Conservation (phyloP, 2,113 vertebrate genomes). For the Aleadryas rufinucha region DNA sequence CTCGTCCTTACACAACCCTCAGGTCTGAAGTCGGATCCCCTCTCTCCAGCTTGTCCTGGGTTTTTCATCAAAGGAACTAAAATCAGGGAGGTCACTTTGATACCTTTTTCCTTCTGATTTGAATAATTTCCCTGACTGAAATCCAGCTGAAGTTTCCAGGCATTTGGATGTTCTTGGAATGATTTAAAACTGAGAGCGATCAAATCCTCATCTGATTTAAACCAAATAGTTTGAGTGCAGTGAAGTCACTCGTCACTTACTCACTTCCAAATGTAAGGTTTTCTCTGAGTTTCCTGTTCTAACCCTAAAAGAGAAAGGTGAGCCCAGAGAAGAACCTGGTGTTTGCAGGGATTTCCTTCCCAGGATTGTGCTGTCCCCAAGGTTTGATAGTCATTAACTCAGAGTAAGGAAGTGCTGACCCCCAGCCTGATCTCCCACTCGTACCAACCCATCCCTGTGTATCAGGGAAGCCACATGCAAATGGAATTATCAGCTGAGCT, state of each 20-base stretch:
- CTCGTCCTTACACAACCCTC: not conserved
- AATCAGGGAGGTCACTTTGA: not conserved
- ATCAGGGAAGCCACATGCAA: not conserved
- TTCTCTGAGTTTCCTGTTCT: not conserved
- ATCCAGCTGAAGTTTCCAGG: not conserved
- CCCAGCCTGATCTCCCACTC: not conserved
- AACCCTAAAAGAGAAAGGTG: not conserved
- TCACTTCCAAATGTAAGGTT: not conserved
- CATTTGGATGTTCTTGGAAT: not conserved
- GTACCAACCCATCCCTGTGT: not conserved
- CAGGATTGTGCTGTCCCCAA: not conserved
- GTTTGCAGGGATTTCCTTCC: not conserved
- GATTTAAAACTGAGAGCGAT: not conserved
- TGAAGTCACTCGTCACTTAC: not conserved
- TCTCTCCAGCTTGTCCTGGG: not conserved
- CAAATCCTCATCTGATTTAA: not conserved
- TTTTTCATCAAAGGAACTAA: not conserved
- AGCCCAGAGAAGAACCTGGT: not conserved
- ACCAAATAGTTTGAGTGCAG: not conserved
- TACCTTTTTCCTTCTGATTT: not conserved
- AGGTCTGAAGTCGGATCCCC: not conserved
- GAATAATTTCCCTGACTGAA: not conserved
- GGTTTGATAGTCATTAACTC: not conserved
- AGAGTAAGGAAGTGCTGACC: not conserved
- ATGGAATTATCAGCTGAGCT: not conserved